Conservation (phyloP, 2,113 vertebrate genomes). For the Brachionichthys hirsutus region DNA sequence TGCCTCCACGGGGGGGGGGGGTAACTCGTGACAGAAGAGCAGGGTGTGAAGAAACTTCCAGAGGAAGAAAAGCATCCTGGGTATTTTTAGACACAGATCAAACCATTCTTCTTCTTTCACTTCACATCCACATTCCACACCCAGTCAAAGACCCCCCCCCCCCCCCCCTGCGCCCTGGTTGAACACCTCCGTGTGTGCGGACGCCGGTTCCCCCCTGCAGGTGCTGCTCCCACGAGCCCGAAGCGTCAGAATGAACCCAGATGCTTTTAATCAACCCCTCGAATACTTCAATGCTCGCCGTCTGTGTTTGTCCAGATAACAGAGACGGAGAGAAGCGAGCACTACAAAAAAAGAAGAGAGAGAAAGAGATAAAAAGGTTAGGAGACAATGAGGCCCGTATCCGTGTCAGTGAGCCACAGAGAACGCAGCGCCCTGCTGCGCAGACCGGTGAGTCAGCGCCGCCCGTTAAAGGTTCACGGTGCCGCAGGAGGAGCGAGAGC, state of each 20-base stretch:
- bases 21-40: constrained; percentile 21
- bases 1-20: constrained; percentile 12
- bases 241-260: no score
- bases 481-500: constrained; percentile 35
- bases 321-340: background rate
- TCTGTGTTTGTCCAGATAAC: background rate
- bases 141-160: background rate
- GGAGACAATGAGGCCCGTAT: background rate
- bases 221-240: background rate
- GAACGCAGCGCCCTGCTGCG: constrained; percentile 25
- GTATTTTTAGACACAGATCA: constrained; percentile 62
- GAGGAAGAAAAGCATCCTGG: constrained; percentile 24
- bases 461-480: constrained; percentile 35
- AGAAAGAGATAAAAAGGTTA: background rate
- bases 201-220: constrained; percentile 8
- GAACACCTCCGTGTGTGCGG: background rate
- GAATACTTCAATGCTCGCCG: constrained; percentile 6
- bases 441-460: constrained; percentile 68
- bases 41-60: constrained; percentile 39
- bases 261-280: constrained; percentile 32
- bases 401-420: constrained; percentile 30
- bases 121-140: constrained; percentile 7
- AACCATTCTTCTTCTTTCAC: constrained; percentile 4
- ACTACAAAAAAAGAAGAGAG: background rate
- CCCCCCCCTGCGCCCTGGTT: background rate